Evolutionary conservation across 2,797 vertebrate genomes (phyloP).

Genomic region (Nothura maculosa): DNA sequence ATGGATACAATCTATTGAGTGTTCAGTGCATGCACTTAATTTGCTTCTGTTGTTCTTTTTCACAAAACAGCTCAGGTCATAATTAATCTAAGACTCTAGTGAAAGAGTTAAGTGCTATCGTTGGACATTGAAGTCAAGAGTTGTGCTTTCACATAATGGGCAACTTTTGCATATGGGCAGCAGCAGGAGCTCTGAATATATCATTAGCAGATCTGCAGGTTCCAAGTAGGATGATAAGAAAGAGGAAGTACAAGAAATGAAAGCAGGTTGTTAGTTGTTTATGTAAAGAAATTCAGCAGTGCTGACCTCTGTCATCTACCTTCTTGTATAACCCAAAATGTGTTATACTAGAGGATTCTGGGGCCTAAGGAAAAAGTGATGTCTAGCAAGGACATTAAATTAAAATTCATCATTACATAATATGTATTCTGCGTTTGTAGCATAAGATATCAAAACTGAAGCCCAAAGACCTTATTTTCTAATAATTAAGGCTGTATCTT

Average conservation of each 20-base stretch:
- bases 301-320: background rate
- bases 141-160: background rate
- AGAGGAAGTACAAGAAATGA: background rate
- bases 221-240: background rate
- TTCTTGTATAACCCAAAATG: background rate
- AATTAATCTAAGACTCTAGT: background rate
- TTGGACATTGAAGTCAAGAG: background rate
- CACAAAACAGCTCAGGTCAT: rapidly evolving
- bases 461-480: background rate
- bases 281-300: background rate
- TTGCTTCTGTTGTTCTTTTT: background rate
- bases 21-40: background rate
- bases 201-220: background rate
- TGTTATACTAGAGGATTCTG: background rate
- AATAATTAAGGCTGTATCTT: background rate
- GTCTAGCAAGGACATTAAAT: background rate
- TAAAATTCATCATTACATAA: background rate
- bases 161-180: background rate
- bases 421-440: background rate
- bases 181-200: background rate
- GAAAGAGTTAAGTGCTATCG: background rate
- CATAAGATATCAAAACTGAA: background rate
- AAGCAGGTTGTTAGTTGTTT: rapidly evolving
- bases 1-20: background rate
- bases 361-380: background rate